These are phyloP conservation scores for Sebastes ruberrimus DNA, from an alignment of 2,797 vertebrate species.

Conservation along the genomic window DNA sequence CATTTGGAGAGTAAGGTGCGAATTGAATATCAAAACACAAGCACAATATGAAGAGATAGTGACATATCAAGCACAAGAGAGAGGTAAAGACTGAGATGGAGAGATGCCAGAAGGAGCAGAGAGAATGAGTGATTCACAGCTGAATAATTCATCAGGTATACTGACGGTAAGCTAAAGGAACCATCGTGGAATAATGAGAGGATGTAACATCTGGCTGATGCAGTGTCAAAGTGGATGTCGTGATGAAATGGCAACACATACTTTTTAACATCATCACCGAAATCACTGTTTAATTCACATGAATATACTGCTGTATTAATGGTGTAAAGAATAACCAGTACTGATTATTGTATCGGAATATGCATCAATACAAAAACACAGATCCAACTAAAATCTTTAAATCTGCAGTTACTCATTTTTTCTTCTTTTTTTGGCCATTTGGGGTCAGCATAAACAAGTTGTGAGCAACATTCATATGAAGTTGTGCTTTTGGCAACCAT, in stretches of 20 bases:
- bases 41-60: background rate
- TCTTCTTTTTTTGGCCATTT: too few species aligned
- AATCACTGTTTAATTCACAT: background rate
- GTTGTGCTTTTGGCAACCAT: too few species aligned
- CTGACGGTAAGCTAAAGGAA: constrained; percentile 1
- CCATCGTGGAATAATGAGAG: background rate
- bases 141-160: constrained; percentile 24
- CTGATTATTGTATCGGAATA: background rate
- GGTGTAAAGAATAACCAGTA: background rate
- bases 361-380: too few species aligned
- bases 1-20: background rate
- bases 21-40: background rate
- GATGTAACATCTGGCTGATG: constrained; percentile 7
- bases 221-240: background rate
- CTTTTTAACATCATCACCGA: background rate
- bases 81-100: background rate
- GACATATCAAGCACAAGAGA: background rate
- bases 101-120: background rate
- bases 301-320: background rate
- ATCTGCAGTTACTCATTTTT: too few species aligned
- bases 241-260: background rate
- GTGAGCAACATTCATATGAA: too few species aligned
- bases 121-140: background rate
- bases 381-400: too few species aligned
- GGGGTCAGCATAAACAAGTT: too few species aligned